Evolutionary conservation across 2,113 vertebrate genomes (phyloP), one percentile per base, ranked within the genome.

Genomic region (Paracanthobrama guichenoti): DNA sequence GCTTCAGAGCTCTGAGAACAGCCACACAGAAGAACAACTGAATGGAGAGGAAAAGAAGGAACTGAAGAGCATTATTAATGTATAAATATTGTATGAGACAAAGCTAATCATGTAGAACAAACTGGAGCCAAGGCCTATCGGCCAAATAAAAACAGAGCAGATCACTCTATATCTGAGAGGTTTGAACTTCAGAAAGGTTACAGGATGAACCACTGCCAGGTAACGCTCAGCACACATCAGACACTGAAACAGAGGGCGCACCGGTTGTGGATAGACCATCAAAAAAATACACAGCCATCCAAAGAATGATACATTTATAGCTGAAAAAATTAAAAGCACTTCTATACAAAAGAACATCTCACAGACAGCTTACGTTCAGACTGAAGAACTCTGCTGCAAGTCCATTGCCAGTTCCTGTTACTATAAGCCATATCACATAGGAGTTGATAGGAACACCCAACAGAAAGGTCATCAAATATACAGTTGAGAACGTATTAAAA

Each of bases 341-440:
- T 72, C 9, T 5, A 81, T 0, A 42, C 42, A 67, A 7, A 76
- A 16, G 4, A 82, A 0, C 2, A 85, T 62, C 5, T 87, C 79
- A 82, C 59, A 44, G 50, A 84, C 13, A 22, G 79, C 24, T n/a
- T n/a, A 87, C n/a, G 53, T 85, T 87, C 1, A 87, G 50, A 24
- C 3, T 82, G 50, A 87, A 81, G 16, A 87, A 72, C 14, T 87
- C 83, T 71, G 72, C 76, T 0, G 48, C 60, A 20, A 85, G 55
- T 60, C 82, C 82, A 76, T 79, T 81, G 11, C 77, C 77, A 50
- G 66, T 81, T 76, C 42, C 78, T 1, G 3, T 72, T 14, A 69
- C 59, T 72, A 87, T 87, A 48, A 87, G 83, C 73, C 83, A 87
- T 2, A 84, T 79, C 60, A 76, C 82, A 69, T 71, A 87, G 22